Evolutionary conservation across 1,140 invertebrate genomes (phyloP).

Genomic region (Probaryconus sp.): DNA sequence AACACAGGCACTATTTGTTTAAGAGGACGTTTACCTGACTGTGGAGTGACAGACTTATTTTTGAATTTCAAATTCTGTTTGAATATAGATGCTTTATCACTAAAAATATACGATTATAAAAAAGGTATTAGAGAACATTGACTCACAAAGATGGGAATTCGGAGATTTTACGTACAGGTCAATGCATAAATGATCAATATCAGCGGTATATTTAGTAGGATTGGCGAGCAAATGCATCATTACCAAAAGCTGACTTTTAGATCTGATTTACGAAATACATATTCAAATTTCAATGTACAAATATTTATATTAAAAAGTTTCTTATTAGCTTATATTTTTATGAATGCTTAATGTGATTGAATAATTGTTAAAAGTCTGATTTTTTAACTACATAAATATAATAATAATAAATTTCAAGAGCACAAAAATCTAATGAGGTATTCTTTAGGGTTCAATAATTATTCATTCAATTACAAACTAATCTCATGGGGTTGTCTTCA

Average conservation of each 20-base stretch:
- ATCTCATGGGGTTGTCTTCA: too few relatives aligned
- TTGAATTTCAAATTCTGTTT: conserved; percentile 6
- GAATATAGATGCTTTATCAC: conserved; percentile 6
- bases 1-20: too few relatives aligned
- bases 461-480: too few relatives aligned
- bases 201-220: conserved; percentile 15
- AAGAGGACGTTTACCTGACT: too few relatives aligned
- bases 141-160: conserved; percentile 10
- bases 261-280: conserved; percentile 12
- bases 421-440: too few relatives aligned
- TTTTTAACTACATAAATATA: too few relatives aligned
- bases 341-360: neutral
- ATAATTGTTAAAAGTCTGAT: conserved; percentile 6
- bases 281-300: conserved; percentile 2
- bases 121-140: conserved; percentile 8
- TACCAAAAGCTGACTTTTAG: conserved; percentile 23
- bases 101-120: conserved; percentile 19
- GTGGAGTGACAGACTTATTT: conserved; percentile 1
- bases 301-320: neutral
- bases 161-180: conserved; percentile 24
- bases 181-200: conserved; percentile 41
- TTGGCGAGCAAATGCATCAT: conserved; percentile 21
- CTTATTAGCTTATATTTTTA: conserved; percentile 3
- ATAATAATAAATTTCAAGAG: too few relatives aligned
- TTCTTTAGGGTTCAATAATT: too few relatives aligned